These are phyloP conservation scores for Pseudobourletiella spinata DNA, from an alignment of 1,140 invertebrate genomes.

Conservation along the genomic window DNA sequence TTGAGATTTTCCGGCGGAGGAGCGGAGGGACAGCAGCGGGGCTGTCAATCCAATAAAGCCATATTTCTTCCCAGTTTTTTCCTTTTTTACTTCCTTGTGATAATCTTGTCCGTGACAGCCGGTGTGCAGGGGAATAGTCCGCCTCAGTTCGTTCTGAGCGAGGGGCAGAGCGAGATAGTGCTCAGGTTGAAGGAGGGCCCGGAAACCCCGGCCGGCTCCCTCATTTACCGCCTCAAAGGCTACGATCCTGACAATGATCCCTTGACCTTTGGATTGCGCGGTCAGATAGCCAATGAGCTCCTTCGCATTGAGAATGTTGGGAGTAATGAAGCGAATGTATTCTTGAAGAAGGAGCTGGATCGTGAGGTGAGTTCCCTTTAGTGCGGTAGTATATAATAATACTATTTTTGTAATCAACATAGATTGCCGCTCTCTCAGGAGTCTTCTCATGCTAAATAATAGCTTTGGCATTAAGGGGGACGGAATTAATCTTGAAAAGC, in stretches of 20 bases:
- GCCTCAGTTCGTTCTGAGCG: slow-evolving; percentile 65
- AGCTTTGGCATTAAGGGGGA: too few species aligned
- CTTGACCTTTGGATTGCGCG: slow-evolving; percentile 69
- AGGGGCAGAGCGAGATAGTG: slow-evolving; percentile 80
- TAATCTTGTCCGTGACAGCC: not conserved
- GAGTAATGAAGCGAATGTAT: slow-evolving; percentile 72
- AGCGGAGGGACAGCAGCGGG: too few species aligned
- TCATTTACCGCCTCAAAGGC: slow-evolving; percentile 71
- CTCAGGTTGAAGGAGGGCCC: slow-evolving; percentile 74
- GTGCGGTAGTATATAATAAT: too few species aligned
- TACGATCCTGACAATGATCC: slow-evolving; percentile 75
- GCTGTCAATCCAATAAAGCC: too few species aligned
- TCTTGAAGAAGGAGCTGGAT: slow-evolving; percentile 78
- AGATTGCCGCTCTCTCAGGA: too few species aligned
- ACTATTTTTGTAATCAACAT: too few species aligned
- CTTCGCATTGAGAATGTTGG: slow-evolving; percentile 71
- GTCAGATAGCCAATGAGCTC: slow-evolving; percentile 63
- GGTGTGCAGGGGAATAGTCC: slow-evolving; percentile 53
- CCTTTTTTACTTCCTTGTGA: not conserved
- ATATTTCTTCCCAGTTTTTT: too few species aligned
- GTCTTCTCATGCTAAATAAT: too few species aligned
- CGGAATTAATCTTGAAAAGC: too few species aligned
- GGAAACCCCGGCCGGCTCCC: slow-evolving; percentile 69
- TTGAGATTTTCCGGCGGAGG: too few species aligned
- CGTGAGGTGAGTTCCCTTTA: slow-evolving; percentile 67